These are phyloP conservation scores for Sarcophaga caerulescens DNA, from an alignment of 2,888 invertebrate species.

Conservation along the genomic window DNA sequence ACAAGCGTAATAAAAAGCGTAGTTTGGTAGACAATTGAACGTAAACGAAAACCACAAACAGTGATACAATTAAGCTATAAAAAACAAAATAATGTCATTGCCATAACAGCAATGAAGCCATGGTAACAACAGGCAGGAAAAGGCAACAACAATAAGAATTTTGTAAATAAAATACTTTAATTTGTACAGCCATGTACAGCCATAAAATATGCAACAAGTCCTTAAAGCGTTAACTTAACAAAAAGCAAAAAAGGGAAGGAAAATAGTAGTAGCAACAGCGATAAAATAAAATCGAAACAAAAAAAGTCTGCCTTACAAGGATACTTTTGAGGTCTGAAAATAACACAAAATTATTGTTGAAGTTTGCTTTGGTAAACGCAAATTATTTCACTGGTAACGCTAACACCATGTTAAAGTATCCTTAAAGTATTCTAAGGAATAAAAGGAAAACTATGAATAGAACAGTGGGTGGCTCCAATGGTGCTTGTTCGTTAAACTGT, in stretches of 20 bases:
- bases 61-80: slow-evolving; percentile 59
- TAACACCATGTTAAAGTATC: slow-evolving; percentile 25
- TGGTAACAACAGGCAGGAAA: slow-evolving; percentile 1
- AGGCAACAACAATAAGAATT: neutral
- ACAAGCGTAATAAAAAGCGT: slow-evolving; percentile 37
- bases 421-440: neutral
- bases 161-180: slow-evolving; percentile 7
- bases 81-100: slow-evolving; percentile 37
- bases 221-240: neutral
- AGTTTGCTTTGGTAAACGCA: neutral
- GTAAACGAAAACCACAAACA: slow-evolving; percentile 39
- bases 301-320: slow-evolving; percentile 3
- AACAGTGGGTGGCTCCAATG: neutral
- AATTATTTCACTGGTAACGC: slow-evolving; percentile 4
- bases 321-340: neutral
- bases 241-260: neutral
- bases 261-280: neutral
- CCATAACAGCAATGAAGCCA: neutral
- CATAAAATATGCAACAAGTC: slow-evolving; percentile 56
- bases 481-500: slow-evolving; percentile 43
- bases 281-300: neutral
- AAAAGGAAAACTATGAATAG: neutral
- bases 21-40: slow-evolving; percentile 52
- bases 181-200: slow-evolving; percentile 38
- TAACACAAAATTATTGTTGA: neutral